phyloP scores from a whole-genome alignment of 2,113 vertebrate genomes.

The Grus americana region DNA sequence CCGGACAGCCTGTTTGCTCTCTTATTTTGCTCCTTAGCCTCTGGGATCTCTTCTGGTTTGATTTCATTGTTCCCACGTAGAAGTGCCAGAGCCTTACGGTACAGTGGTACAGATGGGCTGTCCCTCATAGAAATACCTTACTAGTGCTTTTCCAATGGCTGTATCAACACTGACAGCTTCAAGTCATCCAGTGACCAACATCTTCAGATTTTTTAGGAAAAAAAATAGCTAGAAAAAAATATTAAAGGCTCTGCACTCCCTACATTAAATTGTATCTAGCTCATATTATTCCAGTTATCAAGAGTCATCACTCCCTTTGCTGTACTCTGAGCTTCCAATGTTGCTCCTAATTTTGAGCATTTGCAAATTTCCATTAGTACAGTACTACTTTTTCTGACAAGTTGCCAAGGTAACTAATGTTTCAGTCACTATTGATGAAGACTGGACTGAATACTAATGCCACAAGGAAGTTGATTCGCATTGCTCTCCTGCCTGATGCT shows the following conservation, averaged over 20 bases:
- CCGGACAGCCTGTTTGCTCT: background rate
- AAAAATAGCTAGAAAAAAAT: background rate
- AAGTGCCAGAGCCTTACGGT: background rate
- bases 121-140: background rate
- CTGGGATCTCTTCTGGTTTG: background rate
- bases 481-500: background rate
- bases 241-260: background rate
- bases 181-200: background rate
- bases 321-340: background rate
- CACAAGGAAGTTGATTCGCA: background rate
- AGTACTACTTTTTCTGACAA: background rate
- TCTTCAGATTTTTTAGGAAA: background rate
- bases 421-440: background rate
- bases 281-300: background rate
- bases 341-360: background rate
- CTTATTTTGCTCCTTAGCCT: background rate
- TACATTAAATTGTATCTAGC: background rate
- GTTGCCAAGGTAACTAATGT: background rate
- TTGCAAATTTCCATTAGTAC: background rate
- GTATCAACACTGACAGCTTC: fast-evolving
- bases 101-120: background rate
- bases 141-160: background rate
- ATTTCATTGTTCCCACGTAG: background rate
- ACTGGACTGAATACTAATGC: background rate
- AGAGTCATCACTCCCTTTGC: background rate